phyloP scores from a whole-genome alignment of 2,797 vertebrate genomes.

The Vireo griseus region DNA sequence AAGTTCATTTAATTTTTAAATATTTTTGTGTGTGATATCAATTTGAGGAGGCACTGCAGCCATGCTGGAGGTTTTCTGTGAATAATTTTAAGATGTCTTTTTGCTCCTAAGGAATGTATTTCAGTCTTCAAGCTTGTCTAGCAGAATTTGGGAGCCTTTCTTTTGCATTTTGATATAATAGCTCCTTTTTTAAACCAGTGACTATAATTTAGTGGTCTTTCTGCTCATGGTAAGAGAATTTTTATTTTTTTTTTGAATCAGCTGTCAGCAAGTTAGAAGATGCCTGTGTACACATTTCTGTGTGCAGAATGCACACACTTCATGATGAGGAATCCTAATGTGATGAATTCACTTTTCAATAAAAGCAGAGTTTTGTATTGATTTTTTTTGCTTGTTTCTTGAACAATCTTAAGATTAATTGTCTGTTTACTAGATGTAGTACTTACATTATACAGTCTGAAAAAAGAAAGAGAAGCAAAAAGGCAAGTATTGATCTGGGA shows the following conservation, averaged over 20 bases:
- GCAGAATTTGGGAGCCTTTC: neutral
- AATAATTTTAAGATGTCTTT: neutral
- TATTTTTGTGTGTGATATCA: neutral
- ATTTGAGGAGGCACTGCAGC: neutral
- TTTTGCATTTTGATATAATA: neutral
- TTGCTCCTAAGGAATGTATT: neutral
- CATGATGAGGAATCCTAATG: neutral
- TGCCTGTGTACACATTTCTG: accelerated
- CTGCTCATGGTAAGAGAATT: neutral
- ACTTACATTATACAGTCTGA: neutral
- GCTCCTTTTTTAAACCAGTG: neutral
- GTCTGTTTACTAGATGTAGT: neutral
- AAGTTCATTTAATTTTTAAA: neutral
- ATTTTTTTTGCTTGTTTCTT: neutral
- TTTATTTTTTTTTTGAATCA: neutral
- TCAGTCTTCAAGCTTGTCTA: neutral
- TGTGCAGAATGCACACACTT: neutral
- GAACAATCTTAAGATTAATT: neutral
- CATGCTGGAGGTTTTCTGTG: neutral
- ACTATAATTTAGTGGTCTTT: neutral
- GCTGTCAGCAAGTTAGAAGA: neutral
- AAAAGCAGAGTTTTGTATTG: neutral
- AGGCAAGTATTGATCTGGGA: neutral
- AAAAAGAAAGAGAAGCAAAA: neutral
- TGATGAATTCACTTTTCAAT: neutral